phyloP scores from a whole-genome alignment of 2,113 vertebrate species.

The Archocentrus centrarchus region DNA sequence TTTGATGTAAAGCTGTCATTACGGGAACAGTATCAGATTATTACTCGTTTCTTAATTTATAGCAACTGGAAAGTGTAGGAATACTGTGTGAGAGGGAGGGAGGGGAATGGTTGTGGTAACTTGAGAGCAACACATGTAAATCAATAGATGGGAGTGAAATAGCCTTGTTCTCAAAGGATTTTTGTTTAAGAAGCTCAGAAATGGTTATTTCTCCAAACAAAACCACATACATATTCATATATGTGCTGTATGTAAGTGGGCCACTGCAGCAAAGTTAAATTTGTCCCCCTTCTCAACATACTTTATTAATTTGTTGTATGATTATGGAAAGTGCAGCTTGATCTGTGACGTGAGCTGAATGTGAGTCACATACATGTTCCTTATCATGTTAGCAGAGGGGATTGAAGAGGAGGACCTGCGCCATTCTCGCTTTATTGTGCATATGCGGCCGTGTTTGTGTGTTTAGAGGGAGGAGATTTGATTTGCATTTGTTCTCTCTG shows the following conservation, averaged over 20 bases:
- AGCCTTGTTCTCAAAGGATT: conserved; percentile 24
- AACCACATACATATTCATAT: conserved; percentile 2
- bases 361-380: background rate
- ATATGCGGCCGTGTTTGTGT: background rate
- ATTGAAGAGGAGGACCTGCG: background rate
- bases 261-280: conserved; percentile 2
- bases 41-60: conserved; percentile 33
- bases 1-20: conserved; percentile 25
- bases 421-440: background rate
- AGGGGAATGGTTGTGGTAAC: conserved; percentile 28
- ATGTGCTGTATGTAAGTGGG: background rate
- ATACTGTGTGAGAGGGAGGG: background rate
- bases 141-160: conserved; percentile 28
- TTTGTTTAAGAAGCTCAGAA: conserved; percentile 18
- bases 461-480: background rate
- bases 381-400: background rate
- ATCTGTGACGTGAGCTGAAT: conserved; percentile 20
- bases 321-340: background rate
- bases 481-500: conserved; percentile 13
- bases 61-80: background rate
- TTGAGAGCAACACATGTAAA: conserved; percentile 33
- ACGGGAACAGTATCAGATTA: conserved; percentile 4
- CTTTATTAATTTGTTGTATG: conserved; percentile 36
- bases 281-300: conserved; percentile 52
- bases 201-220: background rate